Percentiles rank a stretch among this genome's conserved stretches.
phyloP scores from a whole-genome alignment of 2,797 vertebrate genomes.

The Pteropus rufus region DNA sequence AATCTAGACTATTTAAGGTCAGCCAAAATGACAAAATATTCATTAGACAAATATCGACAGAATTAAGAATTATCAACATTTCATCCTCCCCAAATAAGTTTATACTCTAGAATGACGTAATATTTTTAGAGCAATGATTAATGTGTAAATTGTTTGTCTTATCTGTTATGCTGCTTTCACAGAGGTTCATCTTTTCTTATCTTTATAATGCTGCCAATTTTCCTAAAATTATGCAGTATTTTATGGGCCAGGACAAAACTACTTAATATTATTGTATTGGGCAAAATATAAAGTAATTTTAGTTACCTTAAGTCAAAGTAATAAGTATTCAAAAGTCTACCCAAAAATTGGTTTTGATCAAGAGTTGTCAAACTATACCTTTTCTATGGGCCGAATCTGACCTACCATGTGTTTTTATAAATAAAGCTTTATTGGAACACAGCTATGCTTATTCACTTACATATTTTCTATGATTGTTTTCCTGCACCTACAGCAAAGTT shows the following conservation, averaged over 20 bases:
- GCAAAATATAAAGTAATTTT: slow-evolving; percentile 69
- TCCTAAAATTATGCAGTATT: slow-evolving; percentile 31
- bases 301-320: slow-evolving; percentile 59
- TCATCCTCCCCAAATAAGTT: neutral
- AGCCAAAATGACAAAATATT: slow-evolving; percentile 37
- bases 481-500: neutral
- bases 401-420: neutral
- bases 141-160: slow-evolving; percentile 4
- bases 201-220: slow-evolving; percentile 65
- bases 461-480: neutral
- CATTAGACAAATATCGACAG: neutral
- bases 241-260: slow-evolving; percentile 67
- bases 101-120: neutral
- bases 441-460: neutral
- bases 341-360: neutral
- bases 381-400: neutral
- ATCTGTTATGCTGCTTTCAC: neutral
- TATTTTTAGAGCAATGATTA: neutral
- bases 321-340: slow-evolving; percentile 44
- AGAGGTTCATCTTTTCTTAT: slow-evolving; percentile 25
- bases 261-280: slow-evolving; percentile 57
- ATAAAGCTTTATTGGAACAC: slow-evolving; percentile 39
- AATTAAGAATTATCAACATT: slow-evolving; percentile 39
- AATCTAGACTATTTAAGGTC: slow-evolving; percentile 19
- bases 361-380: neutral